Evolutionary conservation across 2,888 invertebrate genomes (phyloP), one percentile per base, ranked within the genome.

Genomic region (Caenorhabditis imperialis): DNA sequence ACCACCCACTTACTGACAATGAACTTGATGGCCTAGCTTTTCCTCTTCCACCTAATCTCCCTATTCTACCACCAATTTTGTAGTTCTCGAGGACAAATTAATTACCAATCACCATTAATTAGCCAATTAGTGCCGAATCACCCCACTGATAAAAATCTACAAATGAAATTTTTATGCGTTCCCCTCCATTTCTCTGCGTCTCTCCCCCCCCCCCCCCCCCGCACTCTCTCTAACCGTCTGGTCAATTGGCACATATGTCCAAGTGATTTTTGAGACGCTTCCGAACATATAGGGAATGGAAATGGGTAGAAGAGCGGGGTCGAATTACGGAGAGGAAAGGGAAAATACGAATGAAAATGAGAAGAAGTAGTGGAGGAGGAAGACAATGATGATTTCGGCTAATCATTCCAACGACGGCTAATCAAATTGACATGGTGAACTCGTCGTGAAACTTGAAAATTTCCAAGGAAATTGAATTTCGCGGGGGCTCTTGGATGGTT

Each of bases 161-260:
- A 67, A 50, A 25, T 37, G 40, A 58, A 10, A 62, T 53, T 53
- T 51, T 27, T 30, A 25, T 22, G 47, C 58, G 30, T 12, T 23
- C 33, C 47, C 25, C 16, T 45, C 25, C 33, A 40, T 37, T 23
- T 30, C 42, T 35, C 70, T 62, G 35, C 23, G 38, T 61, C 70
- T 69, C 45, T 40, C 20, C 12, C 6, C 25, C 37, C 22, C 8
- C 12, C 8, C 0, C 27, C 12, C n/a, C n/a, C n/a, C n/a, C n/a
- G n/a, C 44, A 22, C 42, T 61, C 38, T 42, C 16, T 22, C 30
- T 14, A 14, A 22, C 61, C 40, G 6, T 42, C 30, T 38, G 37
- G 53, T 60, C 69, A 69, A 53, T 54, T 60, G 58, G 58, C 58
- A 60, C 70, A 70, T 54, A 70, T 67, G 67, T 67, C 67, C 57